Base-by-base conservation (phyloP, 2,113 vertebrate genomes). In the Bujurquina vittata region DNA sequence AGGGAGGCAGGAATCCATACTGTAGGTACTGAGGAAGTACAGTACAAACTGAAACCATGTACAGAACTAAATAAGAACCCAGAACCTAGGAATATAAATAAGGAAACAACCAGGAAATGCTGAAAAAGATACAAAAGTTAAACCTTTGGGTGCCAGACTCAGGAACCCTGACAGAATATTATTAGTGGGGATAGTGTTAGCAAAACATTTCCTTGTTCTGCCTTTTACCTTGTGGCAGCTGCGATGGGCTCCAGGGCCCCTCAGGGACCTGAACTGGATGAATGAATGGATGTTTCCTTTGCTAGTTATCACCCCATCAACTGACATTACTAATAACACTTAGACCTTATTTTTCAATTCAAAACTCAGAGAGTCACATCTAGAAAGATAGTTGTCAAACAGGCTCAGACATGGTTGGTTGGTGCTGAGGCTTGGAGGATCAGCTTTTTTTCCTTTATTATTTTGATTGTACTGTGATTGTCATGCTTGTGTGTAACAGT, bases 251-350 rank as follows among this genome's bases (percentile, higher is more conserved):
- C 0, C 23, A 31, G 10, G 0, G 49, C 43, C 7, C 17, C 23
- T 52, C 7, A 4, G 49, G 23, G 52, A 31, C 43, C 65, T 31
- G 23, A 69, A 15, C 31, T 69, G 3, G 23, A 69, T 52, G 43
- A 0, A 5, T 49, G 65, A 69, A 69, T 17, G 29, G 43, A 46
- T 15, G 43, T 37, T 61, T 77, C 73, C 65, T 23, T 65, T 22
- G 85, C 87, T 29, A 78, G 55, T 56, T 58, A 56, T 22, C 76
- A 58, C 22, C 20, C 49, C 84, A 62, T 83, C 84, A 14, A 3
- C 5, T 73, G 63, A 73, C 22, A 8, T 89, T 82, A 83, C 73
- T 40, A 52, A 87, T 63, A 80, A 83, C 75, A 69, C 74, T 76
- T 78, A 40, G 10, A 61, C 31, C 33, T 81, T 7, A 15, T 83